phyloP scores from a whole-genome alignment of 2,888 invertebrate genomes.

The Baccha elongata region DNA sequence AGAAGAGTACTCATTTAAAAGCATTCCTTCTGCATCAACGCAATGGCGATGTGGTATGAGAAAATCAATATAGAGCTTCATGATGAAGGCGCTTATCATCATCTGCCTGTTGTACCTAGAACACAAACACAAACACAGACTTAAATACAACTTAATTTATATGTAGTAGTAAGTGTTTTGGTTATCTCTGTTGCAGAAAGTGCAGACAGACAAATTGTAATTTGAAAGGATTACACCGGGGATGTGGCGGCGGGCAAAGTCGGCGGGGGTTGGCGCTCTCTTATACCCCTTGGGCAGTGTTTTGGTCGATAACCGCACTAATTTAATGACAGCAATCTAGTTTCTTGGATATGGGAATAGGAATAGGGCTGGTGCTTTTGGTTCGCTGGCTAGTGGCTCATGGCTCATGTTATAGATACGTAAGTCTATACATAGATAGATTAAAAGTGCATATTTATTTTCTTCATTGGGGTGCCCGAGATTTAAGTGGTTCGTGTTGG shows the following conservation, averaged over 20 bases:
- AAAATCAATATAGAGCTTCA: slow-evolving; percentile 64
- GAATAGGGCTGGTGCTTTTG: slow-evolving; percentile 11
- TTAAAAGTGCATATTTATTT: slow-evolving; percentile 47
- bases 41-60: slow-evolving; percentile 21
- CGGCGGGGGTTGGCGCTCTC: slow-evolving; percentile 2
- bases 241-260: not conserved
- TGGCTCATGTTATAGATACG: not conserved
- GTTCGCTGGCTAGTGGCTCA: slow-evolving; percentile 3
- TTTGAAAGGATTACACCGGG: slow-evolving; percentile 59
- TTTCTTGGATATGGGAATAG: slow-evolving; percentile 17
- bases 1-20: slow-evolving; percentile 43
- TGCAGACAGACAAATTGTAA: slow-evolving; percentile 70
- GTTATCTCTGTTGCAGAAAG: slow-evolving; percentile 46
- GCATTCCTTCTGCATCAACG: not conserved
- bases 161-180: slow-evolving; percentile 33
- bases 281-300: slow-evolving; percentile 53
- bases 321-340: slow-evolving; percentile 66
- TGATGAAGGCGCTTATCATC: slow-evolving; percentile 59
- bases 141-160: slow-evolving; percentile 8
- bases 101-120: slow-evolving; percentile 28
- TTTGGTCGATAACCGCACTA: slow-evolving; percentile 68
- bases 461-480: slow-evolving; percentile 19
- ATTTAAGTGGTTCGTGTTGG: slow-evolving; percentile 34
- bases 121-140: not conserved
- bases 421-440: no score